Base-by-base conservation (phyloP, 2,888 invertebrate genomes). In the Eulithis prunata region DNA sequence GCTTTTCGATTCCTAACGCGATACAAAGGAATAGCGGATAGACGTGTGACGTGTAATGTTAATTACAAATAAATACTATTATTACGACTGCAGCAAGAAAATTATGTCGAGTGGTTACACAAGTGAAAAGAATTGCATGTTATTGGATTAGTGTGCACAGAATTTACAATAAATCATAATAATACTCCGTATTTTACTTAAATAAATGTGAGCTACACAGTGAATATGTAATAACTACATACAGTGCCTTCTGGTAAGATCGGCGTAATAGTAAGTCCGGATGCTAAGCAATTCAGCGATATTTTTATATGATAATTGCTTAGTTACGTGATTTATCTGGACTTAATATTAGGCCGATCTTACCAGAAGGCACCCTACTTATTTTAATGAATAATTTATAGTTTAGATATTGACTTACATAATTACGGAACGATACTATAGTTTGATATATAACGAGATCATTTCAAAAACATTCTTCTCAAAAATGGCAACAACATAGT, bases 371-470 rank as follows among this genome's bases (percentile, higher is more conserved):
- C n/a, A n/a, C n/a, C n/a, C n/a, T n/a, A 21, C 12, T 64, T 59
- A 14, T 21, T 58, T 56, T 45, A 49, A 53, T 59, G 32, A 51
- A 57, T 57, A 57, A 57, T 53, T 45, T 11, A 47, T 28, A 53
- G 46, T 54, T 63, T 21, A 53, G 21, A 62, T 67, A 2, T 21
- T 57, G 62, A 62, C 62, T 57, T 53, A 71, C 52, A 60, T 65
- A 68, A 71, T 75, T 74, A 75, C 45, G 54, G 47, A 68, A 75
- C 75, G 57, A 52, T 58, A 71, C 70, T 71, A 68, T 45, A 8
- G 7, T 52, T 13, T 12, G 36, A 46, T 36, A 54, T 54, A 10
- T 51, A 47, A 69, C 57, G 72, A 74, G 71, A 73, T 75, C 70
- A 59, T 63, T 66, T 51, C 45, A 68, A 68, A 67, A 69, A 66